Evolutionary conservation across 2,888 invertebrate species (phyloP).

Genomic region (Chrysopilus asiliformis): DNA sequence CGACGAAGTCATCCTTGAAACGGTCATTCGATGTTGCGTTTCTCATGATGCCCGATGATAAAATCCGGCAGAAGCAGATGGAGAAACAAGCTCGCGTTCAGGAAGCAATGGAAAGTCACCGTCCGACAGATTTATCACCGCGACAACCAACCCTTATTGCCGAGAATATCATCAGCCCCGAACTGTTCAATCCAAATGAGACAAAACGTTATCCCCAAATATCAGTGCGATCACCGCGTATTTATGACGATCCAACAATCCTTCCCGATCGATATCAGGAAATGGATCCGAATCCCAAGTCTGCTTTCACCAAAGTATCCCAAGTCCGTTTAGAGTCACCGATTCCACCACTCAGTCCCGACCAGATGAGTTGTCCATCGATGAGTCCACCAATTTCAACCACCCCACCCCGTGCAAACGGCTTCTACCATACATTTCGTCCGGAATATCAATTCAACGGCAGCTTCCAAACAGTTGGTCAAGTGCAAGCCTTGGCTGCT

Average conservation of each 20-base stretch:
- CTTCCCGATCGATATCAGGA: slow-evolving; percentile 21
- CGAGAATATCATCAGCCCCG: slow-evolving; percentile 9
- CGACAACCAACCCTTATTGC: slow-evolving; percentile 10
- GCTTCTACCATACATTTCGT: slow-evolving; percentile 31
- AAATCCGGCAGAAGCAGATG: slow-evolving; percentile 48
- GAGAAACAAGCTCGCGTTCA: slow-evolving; percentile 37
- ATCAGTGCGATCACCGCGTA: slow-evolving; percentile 22
- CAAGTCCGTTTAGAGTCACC: slow-evolving; percentile 30
- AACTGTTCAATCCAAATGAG: slow-evolving; percentile 26
- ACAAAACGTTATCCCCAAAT: slow-evolving; percentile 30
- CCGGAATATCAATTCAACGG: slow-evolving; percentile 34
- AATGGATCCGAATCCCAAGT: slow-evolving; percentile 45
- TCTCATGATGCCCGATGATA: slow-evolving; percentile 76
- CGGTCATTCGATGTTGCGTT: slow-evolving; percentile 85
- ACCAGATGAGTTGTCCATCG: slow-evolving; percentile 63
- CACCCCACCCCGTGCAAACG: slow-evolving; percentile 41
- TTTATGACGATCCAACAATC: slow-evolving; percentile 34
- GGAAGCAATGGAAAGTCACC: slow-evolving; percentile 29
- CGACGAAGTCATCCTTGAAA: slow-evolving; percentile 46
- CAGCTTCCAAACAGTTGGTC: slow-evolving; percentile 33
- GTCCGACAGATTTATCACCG: slow-evolving; percentile 35
- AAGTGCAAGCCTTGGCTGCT: slow-evolving; percentile 23
- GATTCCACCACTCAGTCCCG: slow-evolving; percentile 60
- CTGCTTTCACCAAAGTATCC: slow-evolving; percentile 74
- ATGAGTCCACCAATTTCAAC: slow-evolving; percentile 55